phyloP scores from a whole-genome alignment of 2,797 vertebrate species.

The Myiothlypis coronata region DNA sequence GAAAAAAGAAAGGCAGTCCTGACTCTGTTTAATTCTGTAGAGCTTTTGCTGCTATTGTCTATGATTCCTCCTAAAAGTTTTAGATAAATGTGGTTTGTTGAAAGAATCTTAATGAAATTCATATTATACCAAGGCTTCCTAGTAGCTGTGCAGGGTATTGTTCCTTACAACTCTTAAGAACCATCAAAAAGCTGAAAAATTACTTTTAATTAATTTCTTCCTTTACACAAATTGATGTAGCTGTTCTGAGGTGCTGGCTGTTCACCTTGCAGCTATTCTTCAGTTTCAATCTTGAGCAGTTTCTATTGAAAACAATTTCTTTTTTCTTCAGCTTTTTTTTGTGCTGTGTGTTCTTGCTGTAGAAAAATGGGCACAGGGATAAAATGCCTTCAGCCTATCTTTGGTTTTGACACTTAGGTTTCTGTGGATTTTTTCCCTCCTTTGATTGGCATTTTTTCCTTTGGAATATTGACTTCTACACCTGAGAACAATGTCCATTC shows the following conservation, averaged over 20 bases:
- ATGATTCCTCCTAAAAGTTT: neutral
- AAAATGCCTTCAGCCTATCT: neutral
- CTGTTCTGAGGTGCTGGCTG: neutral
- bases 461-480: neutral
- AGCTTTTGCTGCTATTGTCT: neutral
- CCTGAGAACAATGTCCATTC: neutral
- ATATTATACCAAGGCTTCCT: neutral
- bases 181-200: fast-evolving
- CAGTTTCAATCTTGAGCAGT: neutral
- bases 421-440: neutral
- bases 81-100: neutral
- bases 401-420: neutral
- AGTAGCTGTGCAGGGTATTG: neutral
- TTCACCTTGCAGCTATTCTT: neutral
- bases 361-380: neutral
- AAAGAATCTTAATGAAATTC: neutral
- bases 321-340: neutral
- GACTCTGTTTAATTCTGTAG: neutral
- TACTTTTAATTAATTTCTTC: neutral
- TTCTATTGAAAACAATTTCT: neutral
- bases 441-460: neutral
- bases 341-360: neutral
- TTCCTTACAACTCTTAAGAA: neutral
- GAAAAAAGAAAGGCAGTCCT: fast-evolving
- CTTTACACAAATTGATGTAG: neutral